phyloP scores from a whole-genome alignment of 2,888 invertebrate genomes.

The Ametastegia equiseti region DNA sequence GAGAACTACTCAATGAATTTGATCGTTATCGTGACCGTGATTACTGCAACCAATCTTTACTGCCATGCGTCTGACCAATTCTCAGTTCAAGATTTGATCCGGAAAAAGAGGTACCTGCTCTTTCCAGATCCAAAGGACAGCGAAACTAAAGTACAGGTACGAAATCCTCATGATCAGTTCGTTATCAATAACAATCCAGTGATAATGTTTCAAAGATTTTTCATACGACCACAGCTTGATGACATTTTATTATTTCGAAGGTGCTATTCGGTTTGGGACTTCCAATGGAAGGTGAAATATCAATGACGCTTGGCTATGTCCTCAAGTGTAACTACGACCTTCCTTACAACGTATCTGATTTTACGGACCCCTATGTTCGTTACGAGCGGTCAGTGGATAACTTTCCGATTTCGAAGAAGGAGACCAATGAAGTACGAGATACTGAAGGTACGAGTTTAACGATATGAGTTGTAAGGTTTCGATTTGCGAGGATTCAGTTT shows the following conservation, averaged over 20 bases:
- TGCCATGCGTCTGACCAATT: background rate
- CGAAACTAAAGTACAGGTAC: conserved; percentile 68
- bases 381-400: conserved; percentile 56
- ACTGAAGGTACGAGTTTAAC: conserved; percentile 23
- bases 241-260: conserved; percentile 69
- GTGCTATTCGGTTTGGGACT: conserved; percentile 83
- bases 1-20: background rate
- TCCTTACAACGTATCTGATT: conserved; percentile 81
- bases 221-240: background rate
- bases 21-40: conserved; percentile 32
- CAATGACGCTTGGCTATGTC: conserved; percentile 81
- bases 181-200: too few relatives aligned
- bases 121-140: conserved; percentile 66
- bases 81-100: conserved; percentile 52
- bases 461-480: background rate
- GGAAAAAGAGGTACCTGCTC: conserved; percentile 61
- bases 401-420: conserved; percentile 42
- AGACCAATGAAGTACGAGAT: background rate
- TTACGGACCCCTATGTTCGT: conserved; percentile 75
- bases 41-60: background rate
- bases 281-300: conserved; percentile 81
- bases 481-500: background rate
- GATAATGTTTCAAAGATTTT: too few relatives aligned
- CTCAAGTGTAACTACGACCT: conserved; percentile 84
- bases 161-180: too few relatives aligned